Conservation (phyloP, 2,888 invertebrate genomes). For the Torymus aiolomorphi region DNA sequence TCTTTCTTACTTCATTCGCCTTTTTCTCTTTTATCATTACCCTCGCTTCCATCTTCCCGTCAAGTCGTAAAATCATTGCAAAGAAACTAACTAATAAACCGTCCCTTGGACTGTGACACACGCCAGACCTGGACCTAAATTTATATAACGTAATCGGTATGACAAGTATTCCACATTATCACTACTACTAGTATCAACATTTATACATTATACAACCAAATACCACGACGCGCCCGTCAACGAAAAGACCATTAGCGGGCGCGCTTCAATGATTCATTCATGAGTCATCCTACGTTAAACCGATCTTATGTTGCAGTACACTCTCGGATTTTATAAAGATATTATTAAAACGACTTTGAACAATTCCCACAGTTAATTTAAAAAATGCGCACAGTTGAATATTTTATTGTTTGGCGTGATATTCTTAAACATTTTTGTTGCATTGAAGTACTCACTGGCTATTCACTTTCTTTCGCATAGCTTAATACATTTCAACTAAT, state of each 20-base stretch:
- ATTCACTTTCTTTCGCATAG: too few species aligned
- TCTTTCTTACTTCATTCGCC: constrained; percentile 18
- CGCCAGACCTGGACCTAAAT: constrained; percentile 50
- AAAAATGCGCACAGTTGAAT: background rate
- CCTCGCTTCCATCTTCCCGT: constrained; percentile 21
- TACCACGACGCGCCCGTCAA: constrained; percentile 50
- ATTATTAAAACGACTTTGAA: too few species aligned
- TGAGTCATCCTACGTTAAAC: constrained; percentile 53
- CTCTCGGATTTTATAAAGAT: constrained; percentile 20
- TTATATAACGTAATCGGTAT: constrained; percentile 62
- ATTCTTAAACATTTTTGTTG: too few species aligned
- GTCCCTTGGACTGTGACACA: constrained; percentile 40
- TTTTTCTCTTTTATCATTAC: constrained; percentile 23
- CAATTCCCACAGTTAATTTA: too few species aligned
- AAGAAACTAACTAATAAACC: constrained; percentile 53
- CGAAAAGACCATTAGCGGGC: constrained; percentile 25
- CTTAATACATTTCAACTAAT: too few species aligned
- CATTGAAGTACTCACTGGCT: too few species aligned
- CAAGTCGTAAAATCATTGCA: constrained; percentile 52
- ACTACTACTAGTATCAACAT: constrained; percentile 74
- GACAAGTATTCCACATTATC: constrained; percentile 71
- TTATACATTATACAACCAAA: constrained; percentile 74
- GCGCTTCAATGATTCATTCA: constrained; percentile 50
- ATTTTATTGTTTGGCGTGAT: background rate
- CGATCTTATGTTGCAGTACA: constrained; percentile 43